Evolutionary conservation across 2,888 invertebrate species (phyloP).

Genomic region (Agriopis aurantiaria): DNA sequence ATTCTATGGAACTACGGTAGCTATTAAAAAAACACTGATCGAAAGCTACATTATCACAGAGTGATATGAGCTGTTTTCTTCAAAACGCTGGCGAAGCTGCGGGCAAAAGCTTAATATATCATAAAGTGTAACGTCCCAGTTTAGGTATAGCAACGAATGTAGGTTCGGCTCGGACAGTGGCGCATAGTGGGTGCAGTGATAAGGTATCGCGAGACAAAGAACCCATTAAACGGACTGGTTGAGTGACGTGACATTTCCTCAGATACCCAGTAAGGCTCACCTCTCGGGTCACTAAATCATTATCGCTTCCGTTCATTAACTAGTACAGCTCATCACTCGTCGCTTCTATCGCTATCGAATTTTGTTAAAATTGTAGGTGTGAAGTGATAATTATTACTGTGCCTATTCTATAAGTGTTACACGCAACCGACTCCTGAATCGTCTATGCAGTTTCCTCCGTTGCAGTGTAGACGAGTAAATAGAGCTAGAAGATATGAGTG

Average conservation of each 20-base stretch:
- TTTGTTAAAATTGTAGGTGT: conserved; percentile 42
- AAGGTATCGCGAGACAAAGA: conserved; percentile 84
- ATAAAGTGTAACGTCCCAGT: conserved; percentile 37
- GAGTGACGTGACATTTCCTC: conserved; percentile 84
- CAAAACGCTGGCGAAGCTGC: too few species aligned
- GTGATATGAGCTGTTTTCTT: too few species aligned
- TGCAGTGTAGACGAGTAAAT: conserved; percentile 9
- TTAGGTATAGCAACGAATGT: conserved; percentile 43
- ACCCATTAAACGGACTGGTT: conserved; percentile 79
- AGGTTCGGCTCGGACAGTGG: conserved; percentile 55
- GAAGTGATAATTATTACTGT: conserved; percentile 15
- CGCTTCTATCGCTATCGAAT: conserved; percentile 32
- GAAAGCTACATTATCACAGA: too few species aligned
- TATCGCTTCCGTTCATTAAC: conserved; percentile 80
- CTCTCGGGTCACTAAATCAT: conserved; percentile 81
- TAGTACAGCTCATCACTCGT: conserved; percentile 62
- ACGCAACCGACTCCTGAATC: neutral
- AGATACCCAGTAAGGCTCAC: conserved; percentile 79
- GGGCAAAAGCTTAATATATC: neutral
- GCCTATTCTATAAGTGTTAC: neutral
- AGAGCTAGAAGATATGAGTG: conserved; percentile 4
- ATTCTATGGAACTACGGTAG: too few species aligned
- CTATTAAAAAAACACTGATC: too few species aligned
- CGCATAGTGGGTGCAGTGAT: conserved; percentile 69
- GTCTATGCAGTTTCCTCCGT: conserved; percentile 2